Evolutionary conservation across 1,140 invertebrate genomes (phyloP), one percentile per base, ranked within the genome.

Genomic region (Hormaphis cornu): DNA sequence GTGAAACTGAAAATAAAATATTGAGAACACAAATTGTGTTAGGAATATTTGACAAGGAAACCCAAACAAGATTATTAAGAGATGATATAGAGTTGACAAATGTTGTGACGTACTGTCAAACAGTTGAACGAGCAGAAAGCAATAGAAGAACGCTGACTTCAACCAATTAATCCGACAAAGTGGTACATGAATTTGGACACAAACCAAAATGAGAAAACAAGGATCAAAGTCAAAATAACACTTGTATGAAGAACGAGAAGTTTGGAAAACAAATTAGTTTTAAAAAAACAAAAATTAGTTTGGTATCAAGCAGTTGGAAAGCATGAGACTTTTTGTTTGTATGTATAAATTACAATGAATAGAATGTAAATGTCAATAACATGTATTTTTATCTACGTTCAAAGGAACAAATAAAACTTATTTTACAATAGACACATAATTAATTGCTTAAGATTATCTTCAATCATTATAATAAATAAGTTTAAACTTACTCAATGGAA

Each of bases 241-340:
- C 1, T 1, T 9, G 18, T 12, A 2, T 16, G 2, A 22, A 1
- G 1, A 35, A 54, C 8, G 5, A 35, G 0, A 4, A 12, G 16
- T 8, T 7, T 6, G 2, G n/a, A 14, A 35, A 22, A 10, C 4
- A 6, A 22, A n/a, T n/a, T n/a, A n/a, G n/a, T n/a, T n/a, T 73
- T 73, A 52, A 42, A n/a, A n/a, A 72, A 26, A 2, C 61, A 73
- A n/a, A 74, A 74, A n/a, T n/a, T n/a, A n/a, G n/a, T n/a, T n/a
- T n/a, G n/a, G n/a, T n/a, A n/a, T n/a, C n/a, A n/a, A n/a, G n/a
- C n/a, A n/a, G n/a, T n/a, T n/a, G n/a, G n/a, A n/a, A n/a, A n/a
- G n/a, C n/a, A n/a, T n/a, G n/a, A n/a, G n/a, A n/a, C n/a, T n/a
- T n/a, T n/a, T n/a, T n/a, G n/a, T n/a, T n/a, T n/a, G n/a, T n/a